Conservation (phyloP, 2,888 invertebrate species). For the Merodon equestris region DNA sequence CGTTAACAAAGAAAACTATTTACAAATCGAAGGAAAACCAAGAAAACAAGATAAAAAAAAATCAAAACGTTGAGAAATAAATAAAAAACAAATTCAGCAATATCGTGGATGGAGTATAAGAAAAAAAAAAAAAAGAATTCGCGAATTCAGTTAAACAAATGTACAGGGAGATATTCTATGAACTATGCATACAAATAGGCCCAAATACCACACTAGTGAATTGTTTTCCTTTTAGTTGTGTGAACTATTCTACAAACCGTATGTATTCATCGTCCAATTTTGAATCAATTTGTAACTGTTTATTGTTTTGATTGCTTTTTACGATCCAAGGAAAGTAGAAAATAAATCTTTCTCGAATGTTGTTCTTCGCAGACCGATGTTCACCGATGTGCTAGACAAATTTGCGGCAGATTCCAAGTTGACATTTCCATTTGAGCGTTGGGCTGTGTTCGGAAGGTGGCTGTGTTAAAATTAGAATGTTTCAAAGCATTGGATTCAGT, state of each 20-base stretch:
- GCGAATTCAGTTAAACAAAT: conserved; percentile 32
- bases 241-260: conserved; percentile 65
- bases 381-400: too few species aligned
- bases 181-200: conserved; percentile 46
- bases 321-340: too few species aligned
- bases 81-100: too few species aligned
- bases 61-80: conserved; percentile 37
- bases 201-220: conserved; percentile 64
- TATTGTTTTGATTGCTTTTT: conserved; percentile 1
- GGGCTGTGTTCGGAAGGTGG: not conserved
- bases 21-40: conserved; percentile 54
- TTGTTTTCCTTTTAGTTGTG: conserved; percentile 42
- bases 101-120: conserved; percentile 24
- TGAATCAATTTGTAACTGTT: conserved; percentile 41
- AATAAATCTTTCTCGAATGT: too few species aligned
- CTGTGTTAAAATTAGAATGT: not conserved
- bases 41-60: too few species aligned
- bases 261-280: conserved; percentile 68
- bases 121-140: conserved; percentile 34
- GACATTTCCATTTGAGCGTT: not conserved
- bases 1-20: conserved; percentile 47
- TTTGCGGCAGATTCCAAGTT: conserved; percentile 11
- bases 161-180: conserved; percentile 41
- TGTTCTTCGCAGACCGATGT: not conserved
- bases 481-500: not conserved